Conservation (phyloP, 2,888 invertebrate species). For the Rhagium mordax region DNA sequence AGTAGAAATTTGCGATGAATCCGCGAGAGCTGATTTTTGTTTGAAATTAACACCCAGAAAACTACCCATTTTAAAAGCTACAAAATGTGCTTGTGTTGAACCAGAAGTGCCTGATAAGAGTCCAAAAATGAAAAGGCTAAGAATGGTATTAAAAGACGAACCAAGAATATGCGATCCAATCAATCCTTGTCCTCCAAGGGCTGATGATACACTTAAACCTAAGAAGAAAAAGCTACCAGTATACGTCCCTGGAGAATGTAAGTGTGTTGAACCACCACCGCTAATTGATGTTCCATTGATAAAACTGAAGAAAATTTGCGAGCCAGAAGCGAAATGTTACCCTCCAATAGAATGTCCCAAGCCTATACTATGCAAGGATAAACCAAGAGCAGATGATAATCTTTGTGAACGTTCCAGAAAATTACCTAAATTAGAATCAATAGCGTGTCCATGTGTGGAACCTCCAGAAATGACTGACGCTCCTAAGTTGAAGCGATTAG, state of each 20-base stretch:
- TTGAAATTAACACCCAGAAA: constrained; percentile 19
- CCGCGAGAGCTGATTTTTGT: constrained; percentile 32
- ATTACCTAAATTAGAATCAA: constrained; percentile 31
- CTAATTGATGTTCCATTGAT: constrained; percentile 44
- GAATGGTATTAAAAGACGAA: constrained; percentile 1
- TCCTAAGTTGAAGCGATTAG: constrained; percentile 46
- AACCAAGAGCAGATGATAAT: constrained; percentile 43
- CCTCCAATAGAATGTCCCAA: constrained; percentile 20
- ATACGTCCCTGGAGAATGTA: constrained; percentile 43
- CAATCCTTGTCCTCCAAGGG: constrained; percentile 45
- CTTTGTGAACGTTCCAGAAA: constrained; percentile 19
- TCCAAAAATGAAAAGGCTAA: constrained; percentile 24
- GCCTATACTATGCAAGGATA: constrained; percentile 22
- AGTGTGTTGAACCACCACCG: constrained; percentile 45
- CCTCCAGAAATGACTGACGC: constrained; percentile 24
- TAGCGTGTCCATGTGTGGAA: constrained; percentile 18
- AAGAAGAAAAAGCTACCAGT: constrained; percentile 40
- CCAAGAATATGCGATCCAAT: background rate
- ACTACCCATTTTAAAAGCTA: constrained; percentile 20
- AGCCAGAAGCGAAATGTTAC: constrained; percentile 34
- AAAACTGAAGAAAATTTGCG: constrained; percentile 37
- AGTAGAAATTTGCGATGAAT: constrained; percentile 20
- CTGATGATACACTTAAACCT: constrained; percentile 39
- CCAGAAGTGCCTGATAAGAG: constrained; percentile 20
- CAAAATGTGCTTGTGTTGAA: constrained; percentile 36